Base-by-base conservation (phyloP, 2,888 invertebrate genomes). In the Tetrapedia diversipes region DNA sequence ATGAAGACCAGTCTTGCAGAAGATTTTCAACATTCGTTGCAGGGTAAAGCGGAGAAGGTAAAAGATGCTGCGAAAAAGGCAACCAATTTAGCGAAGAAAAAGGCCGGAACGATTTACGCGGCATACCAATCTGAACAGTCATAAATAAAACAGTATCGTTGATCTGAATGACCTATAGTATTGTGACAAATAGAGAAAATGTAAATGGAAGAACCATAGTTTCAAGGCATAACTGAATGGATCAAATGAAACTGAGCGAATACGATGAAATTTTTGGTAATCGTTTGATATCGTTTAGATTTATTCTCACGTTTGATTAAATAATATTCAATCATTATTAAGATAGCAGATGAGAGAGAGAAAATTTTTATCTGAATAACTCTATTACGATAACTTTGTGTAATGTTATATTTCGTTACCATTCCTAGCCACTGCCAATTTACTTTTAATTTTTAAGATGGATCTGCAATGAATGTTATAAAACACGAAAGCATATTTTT, bases 31-130 rank as follows among this genome's bases (percentile, higher is more conserved):
- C 88, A 89, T 73, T 88, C 89, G 37, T 80, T 90, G 41, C 91
- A 90, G 27, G 91, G 91, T 60, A 93, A 90, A 76, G 90, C 92
- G 4, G 93, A 93, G 86, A 95, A 95, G 88, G 93, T 97, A 89
- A 96, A 96, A 88, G 95, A 95, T 75, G 96, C 95, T 0, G 97
- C 96, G 0, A 95, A 96, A 88, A 95, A 95, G 86, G 96, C 97
- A 64, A 96, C 96, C 32, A 96, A 96, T 91, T 94, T 96, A 81
- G 96, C 97, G 57, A 97, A 93, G 82, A 90, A 92, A 67, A 92
- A 92, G 90, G 86, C 94, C 92, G 88, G 92, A 92, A 90, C 92
- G 89, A 89, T 92, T 81, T 92, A 90, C 83, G 91, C 89, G 34
- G 89, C 90, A 4, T 92, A 89, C 69, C 90, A 90, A 56, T 84